Conservation (phyloP, 2,888 invertebrate genomes). For the Perithous albicinctus region DNA sequence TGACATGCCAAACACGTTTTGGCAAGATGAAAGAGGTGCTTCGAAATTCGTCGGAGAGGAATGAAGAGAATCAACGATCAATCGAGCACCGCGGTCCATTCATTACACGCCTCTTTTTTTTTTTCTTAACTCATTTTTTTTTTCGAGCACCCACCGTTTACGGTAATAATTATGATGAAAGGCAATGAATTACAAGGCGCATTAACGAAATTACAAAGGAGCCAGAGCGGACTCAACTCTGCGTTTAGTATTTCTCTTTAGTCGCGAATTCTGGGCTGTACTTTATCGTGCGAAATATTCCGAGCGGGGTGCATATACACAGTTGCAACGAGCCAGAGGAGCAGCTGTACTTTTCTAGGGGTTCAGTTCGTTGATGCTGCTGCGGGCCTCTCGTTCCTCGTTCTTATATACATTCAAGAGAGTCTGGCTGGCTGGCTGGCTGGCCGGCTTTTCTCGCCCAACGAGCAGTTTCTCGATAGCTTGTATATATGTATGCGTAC, state of each 20-base stretch:
- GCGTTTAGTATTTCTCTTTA: constrained; percentile 41
- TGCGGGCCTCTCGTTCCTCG: neutral
- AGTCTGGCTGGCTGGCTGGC: neutral
- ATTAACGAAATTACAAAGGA: constrained; percentile 37
- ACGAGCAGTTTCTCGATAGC: neutral
- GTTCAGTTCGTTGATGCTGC: constrained; percentile 11
- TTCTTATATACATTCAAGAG: neutral
- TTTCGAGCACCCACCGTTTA: constrained; percentile 22
- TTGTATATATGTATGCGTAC: neutral
- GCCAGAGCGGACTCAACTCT: constrained; percentile 21
- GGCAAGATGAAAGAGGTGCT: constrained; percentile 48
- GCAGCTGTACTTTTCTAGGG: constrained; percentile 35
- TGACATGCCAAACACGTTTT: constrained; percentile 58
- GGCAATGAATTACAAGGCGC: constrained; percentile 56
- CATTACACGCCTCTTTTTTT: constrained; percentile 36
- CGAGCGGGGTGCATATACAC: neutral
- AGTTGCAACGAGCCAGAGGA: constrained; percentile 44
- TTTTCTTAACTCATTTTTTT: constrained; percentile 1
- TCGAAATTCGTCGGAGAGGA: constrained; percentile 39
- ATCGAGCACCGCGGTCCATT: constrained; percentile 10
- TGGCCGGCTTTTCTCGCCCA: constrained; percentile 37
- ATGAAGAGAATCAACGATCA: constrained; percentile 29
- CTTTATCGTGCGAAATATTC: neutral
- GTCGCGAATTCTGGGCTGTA: constrained; percentile 18
- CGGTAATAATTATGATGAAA: constrained; percentile 55